Base-by-base conservation (phyloP, 2,888 invertebrate species). In the Caenorhabditis sp. region DNA sequence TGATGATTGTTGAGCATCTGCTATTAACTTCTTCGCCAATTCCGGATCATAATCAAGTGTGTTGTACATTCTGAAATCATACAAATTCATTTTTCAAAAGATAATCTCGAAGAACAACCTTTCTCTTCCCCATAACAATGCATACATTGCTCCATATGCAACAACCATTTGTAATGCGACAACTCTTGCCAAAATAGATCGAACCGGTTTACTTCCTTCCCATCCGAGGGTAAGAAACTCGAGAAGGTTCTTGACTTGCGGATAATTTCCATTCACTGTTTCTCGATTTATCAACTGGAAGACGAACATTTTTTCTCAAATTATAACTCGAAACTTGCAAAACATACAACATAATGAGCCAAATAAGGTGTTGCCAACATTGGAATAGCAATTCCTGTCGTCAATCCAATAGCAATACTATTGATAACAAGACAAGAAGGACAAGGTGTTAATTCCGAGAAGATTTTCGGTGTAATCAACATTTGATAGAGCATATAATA, bases 11-110 rank as follows among this genome's bases (percentile, higher is more conserved):
- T 81, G 81, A 1, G 77, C 77, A 50, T 73, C 60, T 10, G 74
- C 54, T 10, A 83, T 63, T 17, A 83, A 63, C 7, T 75, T 74
- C 10, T 75, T 72, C 8, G 82, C 78, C 36, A 82, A 36, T 17
- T 85, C 85, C 8, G 81, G 67, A 66, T 85, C 85, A 14, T 79
- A 71, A 61, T 85, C 85, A 50, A 85, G 70, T 8, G 85, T 84
- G 12, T 68, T 70, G 60, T 81, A 85, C 54, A 85, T 80, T 58
- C 85, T 84, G 65, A 43, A 21, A 36, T 43, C 12, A 60, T 60
- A 26, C 21, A 25, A 43, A 20, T 21, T 49, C n/a, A 8, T 20
- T 20, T 60, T 21, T 17, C 21, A 43, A 14, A 60, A n/a, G 49
- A 21, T 8, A 27, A 5, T 17, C 8, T 31, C 14, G 14, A 60